Percentiles rank a stretch among this genome's conserved stretches.
These are phyloP conservation scores for Centruroides vittatus DNA, from an alignment of 1,140 invertebrate species.

Conservation along the genomic window DNA sequence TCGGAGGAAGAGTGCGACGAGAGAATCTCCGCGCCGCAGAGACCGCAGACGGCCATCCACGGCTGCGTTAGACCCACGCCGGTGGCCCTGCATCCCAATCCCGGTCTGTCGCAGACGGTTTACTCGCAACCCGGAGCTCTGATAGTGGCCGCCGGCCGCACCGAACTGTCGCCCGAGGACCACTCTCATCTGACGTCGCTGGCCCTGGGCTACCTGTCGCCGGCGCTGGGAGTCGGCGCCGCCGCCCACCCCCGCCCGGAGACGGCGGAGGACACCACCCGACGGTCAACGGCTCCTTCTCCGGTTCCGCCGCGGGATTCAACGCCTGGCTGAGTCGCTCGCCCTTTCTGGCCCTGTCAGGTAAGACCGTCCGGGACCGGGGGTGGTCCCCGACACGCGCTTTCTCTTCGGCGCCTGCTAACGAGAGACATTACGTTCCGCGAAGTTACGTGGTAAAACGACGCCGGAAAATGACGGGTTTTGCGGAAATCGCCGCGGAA, in stretches of 20 bases:
- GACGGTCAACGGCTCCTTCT: background rate
- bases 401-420: too few species aligned
- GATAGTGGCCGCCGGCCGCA: too few species aligned
- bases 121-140: background rate
- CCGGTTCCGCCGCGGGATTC: background rate
- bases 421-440: too few species aligned
- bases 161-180: too few species aligned
- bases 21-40: too few species aligned
- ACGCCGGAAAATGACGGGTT: too few species aligned
- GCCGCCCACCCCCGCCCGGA: background rate
- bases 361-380: constrained; percentile 16
- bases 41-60: background rate
- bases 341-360: constrained; percentile 11
- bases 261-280: constrained; percentile 4
- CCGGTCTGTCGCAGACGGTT: background rate
- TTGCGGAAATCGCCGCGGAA: too few species aligned
- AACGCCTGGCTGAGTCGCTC: constrained; percentile 10
- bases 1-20: too few species aligned
- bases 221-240: constrained; percentile 2
- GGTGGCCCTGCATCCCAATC: constrained; percentile 7
- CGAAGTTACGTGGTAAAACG: too few species aligned
- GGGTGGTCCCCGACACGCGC: background rate
- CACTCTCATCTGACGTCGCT: background rate
- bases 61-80: constrained; percentile 9
- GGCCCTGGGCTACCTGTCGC: constrained; percentile 6